Conservation (phyloP, 1,140 invertebrate species). For the Trypoxylus dichotomus region DNA sequence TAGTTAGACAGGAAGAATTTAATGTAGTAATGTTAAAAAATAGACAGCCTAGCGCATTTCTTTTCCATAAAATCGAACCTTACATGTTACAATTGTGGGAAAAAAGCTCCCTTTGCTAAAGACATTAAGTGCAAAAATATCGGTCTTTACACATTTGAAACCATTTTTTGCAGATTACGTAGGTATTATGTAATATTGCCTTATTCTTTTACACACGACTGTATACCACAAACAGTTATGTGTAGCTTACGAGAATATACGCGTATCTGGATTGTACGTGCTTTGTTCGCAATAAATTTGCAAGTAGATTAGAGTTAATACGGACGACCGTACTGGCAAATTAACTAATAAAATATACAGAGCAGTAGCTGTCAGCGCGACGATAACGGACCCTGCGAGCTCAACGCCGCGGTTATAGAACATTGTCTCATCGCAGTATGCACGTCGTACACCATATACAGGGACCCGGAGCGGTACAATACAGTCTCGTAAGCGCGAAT, state of each 20-base stretch:
- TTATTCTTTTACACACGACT: background rate
- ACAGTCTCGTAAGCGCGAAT: background rate
- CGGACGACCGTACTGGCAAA: constrained; percentile 39
- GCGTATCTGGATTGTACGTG: constrained; percentile 19
- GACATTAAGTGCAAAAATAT: too few relatives aligned
- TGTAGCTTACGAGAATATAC: background rate
- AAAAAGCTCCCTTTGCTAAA: too few relatives aligned
- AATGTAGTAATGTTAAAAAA: too few relatives aligned
- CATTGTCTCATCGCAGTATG: background rate
- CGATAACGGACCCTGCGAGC: background rate
- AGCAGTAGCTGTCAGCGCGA: constrained; percentile 38
- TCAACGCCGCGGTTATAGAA: background rate
- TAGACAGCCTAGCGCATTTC: too few relatives aligned
- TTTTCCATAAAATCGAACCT: too few relatives aligned
- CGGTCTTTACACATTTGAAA: too few relatives aligned
- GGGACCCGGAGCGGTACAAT: background rate
- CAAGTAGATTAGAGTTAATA: constrained; percentile 43
- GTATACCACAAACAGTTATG: background rate
- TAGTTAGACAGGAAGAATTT: too few relatives aligned
- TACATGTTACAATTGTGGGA: too few relatives aligned
- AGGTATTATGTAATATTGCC: too few relatives aligned
- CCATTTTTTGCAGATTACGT: too few relatives aligned
- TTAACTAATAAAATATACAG: constrained; percentile 44
- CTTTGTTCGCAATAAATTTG: constrained; percentile 40
- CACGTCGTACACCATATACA: background rate